Evolutionary conservation across 1,140 invertebrate species (phyloP).

Genomic region (Euura lappo): DNA sequence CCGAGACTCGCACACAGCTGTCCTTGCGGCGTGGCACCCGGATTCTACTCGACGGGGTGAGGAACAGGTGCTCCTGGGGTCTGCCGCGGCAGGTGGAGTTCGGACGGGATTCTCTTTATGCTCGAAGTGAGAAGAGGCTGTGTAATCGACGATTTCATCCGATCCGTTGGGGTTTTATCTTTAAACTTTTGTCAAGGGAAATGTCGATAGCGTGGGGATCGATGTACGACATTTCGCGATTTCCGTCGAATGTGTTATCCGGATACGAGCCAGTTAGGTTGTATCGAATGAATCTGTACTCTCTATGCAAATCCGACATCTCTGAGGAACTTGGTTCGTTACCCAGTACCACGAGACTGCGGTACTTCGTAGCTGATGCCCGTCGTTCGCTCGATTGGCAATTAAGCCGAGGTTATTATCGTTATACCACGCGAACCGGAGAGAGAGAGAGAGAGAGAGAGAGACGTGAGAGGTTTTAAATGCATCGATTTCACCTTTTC

Average conservation of each 20-base stretch:
- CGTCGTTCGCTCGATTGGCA: not conserved
- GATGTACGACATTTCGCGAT: too few relatives aligned
- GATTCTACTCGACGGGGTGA: not conserved
- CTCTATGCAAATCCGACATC: constrained; percentile 2
- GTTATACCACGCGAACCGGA: not conserved
- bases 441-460: not conserved
- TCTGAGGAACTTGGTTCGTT: not conserved
- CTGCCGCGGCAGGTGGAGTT: not conserved
- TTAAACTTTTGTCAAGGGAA: too few relatives aligned
- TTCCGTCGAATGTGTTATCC: too few relatives aligned
- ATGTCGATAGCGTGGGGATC: too few relatives aligned
- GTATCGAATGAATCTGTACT: not conserved
- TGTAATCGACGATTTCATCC: too few relatives aligned
- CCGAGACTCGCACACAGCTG: not conserved
- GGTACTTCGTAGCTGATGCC: not conserved
- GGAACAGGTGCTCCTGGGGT: not conserved
- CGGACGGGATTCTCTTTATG: too few relatives aligned
- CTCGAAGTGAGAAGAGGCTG: too few relatives aligned
- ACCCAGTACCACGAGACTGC: not conserved
- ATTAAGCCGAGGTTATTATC: not conserved
- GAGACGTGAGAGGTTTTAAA: not conserved
- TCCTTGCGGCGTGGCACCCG: not conserved
- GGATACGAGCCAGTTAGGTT: not conserved
- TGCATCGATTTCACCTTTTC: too few relatives aligned
- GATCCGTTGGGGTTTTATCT: too few relatives aligned